phyloP scores from a whole-genome alignment of 2,797 vertebrate genomes.

The Rhabdophis nuchalis region DNA sequence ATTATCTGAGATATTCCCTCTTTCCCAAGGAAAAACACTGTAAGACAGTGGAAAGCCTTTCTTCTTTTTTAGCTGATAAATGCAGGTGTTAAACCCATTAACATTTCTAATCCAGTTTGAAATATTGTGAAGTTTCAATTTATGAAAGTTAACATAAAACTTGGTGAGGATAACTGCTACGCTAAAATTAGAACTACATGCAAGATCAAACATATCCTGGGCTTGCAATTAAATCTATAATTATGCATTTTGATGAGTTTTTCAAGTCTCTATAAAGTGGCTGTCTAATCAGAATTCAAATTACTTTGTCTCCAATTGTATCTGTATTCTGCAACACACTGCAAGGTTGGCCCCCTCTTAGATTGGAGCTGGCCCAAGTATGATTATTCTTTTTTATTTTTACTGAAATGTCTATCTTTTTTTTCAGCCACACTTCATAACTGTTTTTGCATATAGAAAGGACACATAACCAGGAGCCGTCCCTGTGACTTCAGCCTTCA shows the following conservation, averaged over 20 bases:
- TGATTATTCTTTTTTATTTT: background rate
- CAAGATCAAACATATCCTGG: conserved; percentile 6
- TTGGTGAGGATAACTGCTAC: conserved; percentile 3
- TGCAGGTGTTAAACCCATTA: conserved; percentile 8
- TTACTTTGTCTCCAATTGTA: conserved; percentile 2
- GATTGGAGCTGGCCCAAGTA: background rate
- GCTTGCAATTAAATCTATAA: conserved; percentile 13
- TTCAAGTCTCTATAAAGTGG: background rate
- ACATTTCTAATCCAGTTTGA: conserved; percentile 24
- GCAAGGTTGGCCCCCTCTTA: background rate
- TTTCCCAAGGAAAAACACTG: background rate
- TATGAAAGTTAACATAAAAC: background rate
- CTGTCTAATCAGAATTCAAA: conserved; percentile 13
- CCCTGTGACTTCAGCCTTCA: background rate
- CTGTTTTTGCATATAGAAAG: background rate
- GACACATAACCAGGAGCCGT: background rate
- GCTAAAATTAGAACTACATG: conserved; percentile 5
- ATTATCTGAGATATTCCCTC: background rate
- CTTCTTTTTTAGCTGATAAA: conserved; percentile 45
- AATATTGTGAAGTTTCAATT: conserved; percentile 11
- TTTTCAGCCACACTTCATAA: background rate
- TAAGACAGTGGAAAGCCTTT: background rate
- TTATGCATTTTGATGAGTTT: conserved; percentile 21
- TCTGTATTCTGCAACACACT: background rate
- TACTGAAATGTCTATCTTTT: background rate